phyloP scores from a whole-genome alignment of 2,113 vertebrate species.

The Illadopsis cleaveri region DNA sequence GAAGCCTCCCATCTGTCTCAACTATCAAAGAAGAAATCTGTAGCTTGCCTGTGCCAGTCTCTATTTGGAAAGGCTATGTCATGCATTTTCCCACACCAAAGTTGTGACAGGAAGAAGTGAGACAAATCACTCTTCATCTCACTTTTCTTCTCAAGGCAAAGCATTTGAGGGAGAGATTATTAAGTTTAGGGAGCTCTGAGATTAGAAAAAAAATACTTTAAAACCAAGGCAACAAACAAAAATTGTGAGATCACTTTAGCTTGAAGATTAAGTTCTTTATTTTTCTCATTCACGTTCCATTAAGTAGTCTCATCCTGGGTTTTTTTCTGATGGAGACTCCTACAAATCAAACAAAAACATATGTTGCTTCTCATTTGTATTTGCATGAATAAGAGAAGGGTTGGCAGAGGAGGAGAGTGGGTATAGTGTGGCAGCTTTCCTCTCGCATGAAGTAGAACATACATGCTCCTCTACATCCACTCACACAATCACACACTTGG shows the following conservation, averaged over 20 bases:
- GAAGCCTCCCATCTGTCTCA: constrained; percentile 21
- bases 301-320: not conserved
- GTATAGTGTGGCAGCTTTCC: not conserved
- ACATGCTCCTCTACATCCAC: accelerated
- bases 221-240: not conserved
- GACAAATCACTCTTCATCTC: not conserved
- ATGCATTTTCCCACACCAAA: not conserved
- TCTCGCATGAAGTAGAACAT: not conserved
- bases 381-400: not conserved
- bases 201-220: not conserved
- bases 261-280: not conserved
- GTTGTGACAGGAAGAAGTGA: not conserved
- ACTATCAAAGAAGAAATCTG: not conserved
- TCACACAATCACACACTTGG: accelerated
- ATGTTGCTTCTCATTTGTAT: not conserved
- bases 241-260: not conserved
- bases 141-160: not conserved
- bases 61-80: not conserved
- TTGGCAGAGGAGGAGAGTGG: not conserved
- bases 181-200: not conserved
- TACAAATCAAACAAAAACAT: not conserved
- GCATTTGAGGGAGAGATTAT: not conserved
- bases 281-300: not conserved
- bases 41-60: not conserved
- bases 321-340: not conserved